Conservation (phyloP, 2,797 vertebrate species). For the Mallotus villosus region DNA sequence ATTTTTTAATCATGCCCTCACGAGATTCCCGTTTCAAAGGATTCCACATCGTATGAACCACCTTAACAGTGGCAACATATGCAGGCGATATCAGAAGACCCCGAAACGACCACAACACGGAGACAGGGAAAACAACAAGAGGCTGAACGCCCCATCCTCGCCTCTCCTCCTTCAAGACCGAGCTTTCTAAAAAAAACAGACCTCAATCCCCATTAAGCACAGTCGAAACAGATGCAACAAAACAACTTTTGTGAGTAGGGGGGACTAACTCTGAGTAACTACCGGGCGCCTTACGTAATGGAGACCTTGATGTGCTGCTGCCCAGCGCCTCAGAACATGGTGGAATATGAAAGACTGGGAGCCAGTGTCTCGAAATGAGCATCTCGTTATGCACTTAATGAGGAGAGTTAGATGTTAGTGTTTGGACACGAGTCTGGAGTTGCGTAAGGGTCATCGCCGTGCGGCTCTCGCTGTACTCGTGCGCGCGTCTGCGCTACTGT, state of each 20-base stretch:
- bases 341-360: conserved; percentile 5
- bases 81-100: no score
- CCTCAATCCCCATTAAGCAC: no score
- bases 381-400: conserved; percentile 21
- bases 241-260: conserved; percentile 9
- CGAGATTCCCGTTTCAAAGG: no score
- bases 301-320: conserved; percentile 20
- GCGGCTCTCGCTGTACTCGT: neutral
- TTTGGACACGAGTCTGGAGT: conserved; percentile 1
- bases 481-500: neutral
- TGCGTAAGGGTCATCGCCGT: neutral
- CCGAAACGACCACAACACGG: neutral
- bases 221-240: conserved; percentile 22
- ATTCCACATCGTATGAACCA: no score
- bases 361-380: neutral
- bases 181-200: neutral
- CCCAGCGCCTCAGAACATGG: conserved; percentile 17
- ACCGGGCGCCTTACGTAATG: conserved; percentile 24
- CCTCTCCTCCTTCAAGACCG: neutral
- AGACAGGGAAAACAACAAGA: neutral
- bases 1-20: no score
- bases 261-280: neutral
- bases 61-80: no score
- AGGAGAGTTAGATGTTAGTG: neutral
- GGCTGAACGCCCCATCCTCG: neutral